These are phyloP conservation scores for Plecotus auritus DNA, from an alignment of 2,113 vertebrate species.

Conservation along the genomic window DNA sequence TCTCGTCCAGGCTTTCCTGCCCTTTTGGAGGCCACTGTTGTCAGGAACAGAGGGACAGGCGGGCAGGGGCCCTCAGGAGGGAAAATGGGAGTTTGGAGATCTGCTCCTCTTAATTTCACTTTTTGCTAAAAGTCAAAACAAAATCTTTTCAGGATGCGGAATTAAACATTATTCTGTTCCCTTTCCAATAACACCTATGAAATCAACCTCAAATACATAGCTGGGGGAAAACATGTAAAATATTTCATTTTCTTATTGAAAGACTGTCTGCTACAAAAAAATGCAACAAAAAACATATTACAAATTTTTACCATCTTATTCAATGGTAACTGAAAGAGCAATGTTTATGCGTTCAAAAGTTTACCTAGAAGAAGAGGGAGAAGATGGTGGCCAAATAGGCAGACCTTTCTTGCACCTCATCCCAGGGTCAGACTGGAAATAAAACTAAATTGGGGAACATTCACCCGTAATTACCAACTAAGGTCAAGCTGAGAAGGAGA, in stretches of 20 bases:
- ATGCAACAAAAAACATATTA: conserved; percentile 4
- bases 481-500: too few relatives aligned
- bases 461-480: too few relatives aligned
- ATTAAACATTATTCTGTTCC: conserved; percentile 24
- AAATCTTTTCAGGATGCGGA: background rate
- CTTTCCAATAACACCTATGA: conserved; percentile 3
- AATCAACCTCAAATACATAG: background rate
- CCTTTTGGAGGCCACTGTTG: background rate
- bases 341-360: background rate
- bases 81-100: background rate
- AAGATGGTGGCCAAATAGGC: too few relatives aligned
- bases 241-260: conserved; percentile 13
- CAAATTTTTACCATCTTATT: background rate
- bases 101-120: background rate
- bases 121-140: background rate
- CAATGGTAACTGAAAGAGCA: conserved; percentile 18
- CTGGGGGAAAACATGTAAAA: background rate
- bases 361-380: background rate
- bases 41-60: background rate
- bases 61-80: background rate
- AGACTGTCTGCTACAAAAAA: background rate
- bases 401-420: too few relatives aligned
- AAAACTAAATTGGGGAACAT: too few relatives aligned
- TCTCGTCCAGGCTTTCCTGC: background rate
- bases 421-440: too few relatives aligned